Percentiles rank a stretch among this genome's conserved stretches.
Evolutionary conservation across 2,888 invertebrate species (phyloP).

Genomic region (Autographa pulchrina): DNA sequence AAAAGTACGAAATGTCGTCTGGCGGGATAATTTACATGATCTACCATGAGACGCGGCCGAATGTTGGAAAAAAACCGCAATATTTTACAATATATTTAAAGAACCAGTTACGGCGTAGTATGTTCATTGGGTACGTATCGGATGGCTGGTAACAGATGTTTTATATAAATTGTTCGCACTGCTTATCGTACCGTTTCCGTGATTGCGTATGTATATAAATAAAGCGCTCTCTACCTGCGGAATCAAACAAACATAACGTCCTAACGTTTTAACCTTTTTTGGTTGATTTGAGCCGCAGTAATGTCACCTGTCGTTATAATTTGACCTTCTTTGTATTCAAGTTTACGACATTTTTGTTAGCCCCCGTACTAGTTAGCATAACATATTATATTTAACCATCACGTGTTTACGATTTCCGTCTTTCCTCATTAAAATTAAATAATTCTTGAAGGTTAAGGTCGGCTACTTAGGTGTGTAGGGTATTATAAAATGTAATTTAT

Average conservation of each 20-base stretch:
- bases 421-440: constrained; percentile 49
- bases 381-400: constrained; percentile 35
- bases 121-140: constrained; percentile 17
- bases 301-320: constrained; percentile 27
- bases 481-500: constrained; percentile 14
- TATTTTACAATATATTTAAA: constrained; percentile 64
- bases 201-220: constrained; percentile 19
- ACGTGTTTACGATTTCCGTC: constrained; percentile 48
- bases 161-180: constrained; percentile 24
- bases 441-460: constrained; percentile 51
- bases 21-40: constrained; percentile 62
- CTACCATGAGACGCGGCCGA: constrained; percentile 45
- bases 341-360: constrained; percentile 33
- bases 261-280: constrained; percentile 12
- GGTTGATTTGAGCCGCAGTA: constrained; percentile 19
- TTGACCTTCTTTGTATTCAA: constrained; percentile 49
- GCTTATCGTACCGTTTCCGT: constrained; percentile 35
- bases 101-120: constrained; percentile 55
- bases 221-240: constrained; percentile 5
- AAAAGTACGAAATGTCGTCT: constrained; percentile 65
- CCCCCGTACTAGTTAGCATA: constrained; percentile 40
- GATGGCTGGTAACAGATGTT: constrained; percentile 52
- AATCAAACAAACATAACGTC: constrained; percentile 2
- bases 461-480: constrained; percentile 24
- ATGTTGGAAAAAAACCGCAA: constrained; percentile 61